Evolutionary conservation across 92 coral and sea anemone genomes (phyloP), one percentile per base, ranked within the genome.

Genomic region (Paramuricea clavata): DNA sequence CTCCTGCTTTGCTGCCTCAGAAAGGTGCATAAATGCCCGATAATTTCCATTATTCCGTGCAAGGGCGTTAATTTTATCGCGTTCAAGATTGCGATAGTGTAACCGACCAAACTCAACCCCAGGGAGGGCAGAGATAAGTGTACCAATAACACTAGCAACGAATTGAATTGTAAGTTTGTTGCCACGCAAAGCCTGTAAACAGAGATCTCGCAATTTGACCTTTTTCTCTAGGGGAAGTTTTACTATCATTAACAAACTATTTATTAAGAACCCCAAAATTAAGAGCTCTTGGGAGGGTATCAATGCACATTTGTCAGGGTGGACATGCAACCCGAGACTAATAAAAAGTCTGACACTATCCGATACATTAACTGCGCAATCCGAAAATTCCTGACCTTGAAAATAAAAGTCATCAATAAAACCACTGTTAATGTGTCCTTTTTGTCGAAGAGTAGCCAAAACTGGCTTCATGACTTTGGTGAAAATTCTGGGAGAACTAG

Each of bases 351-450:
- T n/a, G n/a, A n/a, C n/a, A n/a, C n/a, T n/a, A n/a, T n/a, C n/a
- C n/a, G n/a, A n/a, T n/a, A n/a, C n/a, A n/a, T n/a, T n/a, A n/a
- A 65, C 52, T 47, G 74, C 93, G 70, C 83, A 85, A 62, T 73
- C 93, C 59, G 73, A 72, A 36, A 90, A 44, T 59, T 90, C 76
- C 17, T 81, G 76, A 43, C 90, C 83, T 49, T 90, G 87, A 9
- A 80, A 78, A 83, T 86, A 86, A 17, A 90, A 90, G 70, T 90
- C 91, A 81, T 86, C 93, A 47, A n/a, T n/a, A n/a, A n/a, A n/a
- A n/a, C n/a, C n/a, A n/a, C n/a, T n/a, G n/a, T n/a, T n/a, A n/a
- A 90, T 81, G 72, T 90, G 87, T 16, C 88, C 93, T 36, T 57
- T 68, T 43, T 82, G 74, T 49, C 86, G 49, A 30, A 82, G 77